A percentile compares a stretch with the other conserved stretches of the same genome.
Evolutionary conservation across 2,888 invertebrate genomes (phyloP).

Genomic region (Drosophila merina): DNA sequence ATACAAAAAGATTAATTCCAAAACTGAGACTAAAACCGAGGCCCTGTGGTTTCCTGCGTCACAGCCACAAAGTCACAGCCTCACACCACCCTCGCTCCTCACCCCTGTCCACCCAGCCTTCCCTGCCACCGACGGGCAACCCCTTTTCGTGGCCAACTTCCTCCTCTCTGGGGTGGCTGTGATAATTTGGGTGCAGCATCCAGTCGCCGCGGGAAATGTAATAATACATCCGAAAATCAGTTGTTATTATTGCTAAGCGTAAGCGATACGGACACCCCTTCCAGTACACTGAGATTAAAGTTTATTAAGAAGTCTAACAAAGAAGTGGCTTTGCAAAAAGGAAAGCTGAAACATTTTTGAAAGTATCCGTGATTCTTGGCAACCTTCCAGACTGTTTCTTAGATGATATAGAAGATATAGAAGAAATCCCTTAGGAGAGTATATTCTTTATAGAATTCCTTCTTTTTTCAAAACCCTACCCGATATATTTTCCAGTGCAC

Average conservation of each 20-base stretch:
- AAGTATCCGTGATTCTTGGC: too few species aligned
- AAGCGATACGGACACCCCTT: constrained; percentile 58
- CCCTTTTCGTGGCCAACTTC: constrained; percentile 14
- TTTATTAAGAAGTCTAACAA: background rate
- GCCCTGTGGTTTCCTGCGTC: constrained; percentile 37
- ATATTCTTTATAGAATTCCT: background rate
- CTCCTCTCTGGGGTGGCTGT: constrained; percentile 68
- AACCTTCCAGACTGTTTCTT: too few species aligned
- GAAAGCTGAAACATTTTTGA: background rate
- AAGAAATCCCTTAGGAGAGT: too few species aligned
- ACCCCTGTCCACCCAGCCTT: background rate
- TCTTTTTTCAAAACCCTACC: too few species aligned
- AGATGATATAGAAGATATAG: too few species aligned
- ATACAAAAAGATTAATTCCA: background rate
- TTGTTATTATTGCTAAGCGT: constrained; percentile 78
- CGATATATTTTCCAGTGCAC: constrained; percentile 10
- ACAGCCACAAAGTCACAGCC: constrained; percentile 3
- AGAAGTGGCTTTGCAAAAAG: background rate
- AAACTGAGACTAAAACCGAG: constrained; percentile 24
- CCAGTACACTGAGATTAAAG: constrained; percentile 9
- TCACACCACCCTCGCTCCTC: background rate
- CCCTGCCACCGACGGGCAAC: constrained; percentile 1
- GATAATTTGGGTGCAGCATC: constrained; percentile 74
- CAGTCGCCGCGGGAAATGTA: constrained; percentile 73
- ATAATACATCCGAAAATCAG: constrained; percentile 80